Evolutionary conservation across 2,113 vertebrate genomes (phyloP).

Genomic region (Enhydra lutris): DNA sequence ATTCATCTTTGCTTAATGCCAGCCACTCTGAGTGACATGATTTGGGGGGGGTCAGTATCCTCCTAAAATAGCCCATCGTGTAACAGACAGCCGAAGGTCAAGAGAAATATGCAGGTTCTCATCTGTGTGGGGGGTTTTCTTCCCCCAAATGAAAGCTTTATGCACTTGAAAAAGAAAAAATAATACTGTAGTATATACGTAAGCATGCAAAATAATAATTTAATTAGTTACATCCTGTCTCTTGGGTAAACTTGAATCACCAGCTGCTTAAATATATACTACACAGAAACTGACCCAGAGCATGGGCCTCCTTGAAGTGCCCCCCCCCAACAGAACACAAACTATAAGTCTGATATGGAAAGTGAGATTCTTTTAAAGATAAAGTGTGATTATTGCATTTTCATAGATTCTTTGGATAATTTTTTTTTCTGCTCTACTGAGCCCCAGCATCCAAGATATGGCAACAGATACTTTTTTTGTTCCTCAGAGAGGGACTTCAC

Average conservation of each 20-base stretch:
- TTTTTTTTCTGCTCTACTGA: not conserved
- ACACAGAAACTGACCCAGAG: not conserved
- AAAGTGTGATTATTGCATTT: not conserved
- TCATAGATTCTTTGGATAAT: not conserved
- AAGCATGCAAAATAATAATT: not conserved
- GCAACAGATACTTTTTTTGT: not conserved
- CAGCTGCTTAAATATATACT: not conserved
- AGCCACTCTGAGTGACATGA: not conserved
- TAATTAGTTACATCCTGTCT: not conserved
- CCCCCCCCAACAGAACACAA: not conserved
- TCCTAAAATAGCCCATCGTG: not conserved
- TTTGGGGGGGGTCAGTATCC: not conserved
- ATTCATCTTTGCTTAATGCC: not conserved
- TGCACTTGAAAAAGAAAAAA: not conserved
- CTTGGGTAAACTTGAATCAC: not conserved
- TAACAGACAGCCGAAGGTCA: not conserved
- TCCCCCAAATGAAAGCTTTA: not conserved
- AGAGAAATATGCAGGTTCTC: not conserved
- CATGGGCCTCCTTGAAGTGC: fast-evolving
- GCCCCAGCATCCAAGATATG: not conserved
- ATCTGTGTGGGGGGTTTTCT: not conserved
- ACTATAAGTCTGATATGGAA: not conserved
- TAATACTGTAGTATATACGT: not conserved
- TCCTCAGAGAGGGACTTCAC: not conserved
- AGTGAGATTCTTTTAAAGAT: not conserved